Conservation (phyloP, 2,797 vertebrate species). For the Bucorvus abyssinicus region DNA sequence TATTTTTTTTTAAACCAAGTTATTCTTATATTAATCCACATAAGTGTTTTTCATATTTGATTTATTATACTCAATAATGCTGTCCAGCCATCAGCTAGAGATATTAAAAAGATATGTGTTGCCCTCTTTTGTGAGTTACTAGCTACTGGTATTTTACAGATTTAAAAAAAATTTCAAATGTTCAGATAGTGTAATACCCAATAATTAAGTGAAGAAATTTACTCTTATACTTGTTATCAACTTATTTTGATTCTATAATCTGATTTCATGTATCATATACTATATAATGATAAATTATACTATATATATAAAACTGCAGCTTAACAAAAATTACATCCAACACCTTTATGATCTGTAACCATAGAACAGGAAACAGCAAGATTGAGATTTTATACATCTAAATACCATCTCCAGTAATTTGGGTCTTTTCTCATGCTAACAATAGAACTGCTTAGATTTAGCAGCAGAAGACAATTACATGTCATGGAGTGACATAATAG, state of each 20-base stretch:
- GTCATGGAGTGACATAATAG: background rate
- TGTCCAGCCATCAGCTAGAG: background rate
- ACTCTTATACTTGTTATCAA: background rate
- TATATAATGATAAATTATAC: too few species aligned
- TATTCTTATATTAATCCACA: background rate
- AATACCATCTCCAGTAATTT: slow-evolving; percentile 15
- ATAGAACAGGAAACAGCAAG: background rate
- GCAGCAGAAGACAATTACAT: slow-evolving; percentile 22
- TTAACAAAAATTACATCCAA: background rate
- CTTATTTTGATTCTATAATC: background rate
- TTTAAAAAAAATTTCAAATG: too few species aligned
- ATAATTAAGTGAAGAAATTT: background rate
- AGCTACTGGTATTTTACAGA: too few species aligned
- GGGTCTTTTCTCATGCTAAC: background rate
- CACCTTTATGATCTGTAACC: background rate
- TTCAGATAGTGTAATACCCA: background rate
- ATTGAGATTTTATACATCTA: background rate
- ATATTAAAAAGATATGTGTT: background rate
- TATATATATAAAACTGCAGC: background rate
- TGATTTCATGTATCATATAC: background rate
- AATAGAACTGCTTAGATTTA: slow-evolving; percentile 27
- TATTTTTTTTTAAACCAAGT: background rate
- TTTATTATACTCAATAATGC: background rate
- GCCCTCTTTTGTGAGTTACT: background rate
- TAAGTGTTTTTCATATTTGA: background rate